Evolutionary conservation across 2,797 vertebrate species (phyloP).

Genomic region (Kryptolebias ocellatus): DNA sequence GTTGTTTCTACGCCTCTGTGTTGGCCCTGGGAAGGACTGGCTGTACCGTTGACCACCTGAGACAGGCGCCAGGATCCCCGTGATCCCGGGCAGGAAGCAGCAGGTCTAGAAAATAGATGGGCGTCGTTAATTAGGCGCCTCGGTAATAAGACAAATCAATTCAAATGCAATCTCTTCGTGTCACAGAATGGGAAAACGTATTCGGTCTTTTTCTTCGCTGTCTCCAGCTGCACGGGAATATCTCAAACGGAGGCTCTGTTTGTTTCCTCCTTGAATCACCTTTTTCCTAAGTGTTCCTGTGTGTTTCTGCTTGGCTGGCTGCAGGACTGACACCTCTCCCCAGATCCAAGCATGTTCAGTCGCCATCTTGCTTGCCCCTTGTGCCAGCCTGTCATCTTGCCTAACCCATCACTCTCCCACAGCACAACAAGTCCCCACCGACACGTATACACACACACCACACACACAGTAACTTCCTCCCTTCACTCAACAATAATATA

Average conservation of each 20-base stretch:
- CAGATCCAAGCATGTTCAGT: conserved; percentile 76
- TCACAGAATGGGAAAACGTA: not conserved
- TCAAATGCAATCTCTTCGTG: not conserved
- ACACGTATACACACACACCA: conserved; percentile 25
- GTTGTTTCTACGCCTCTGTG: too few species aligned
- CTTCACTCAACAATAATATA: conserved; percentile 52
- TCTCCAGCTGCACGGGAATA: conserved; percentile 43
- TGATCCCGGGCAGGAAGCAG: too few species aligned
- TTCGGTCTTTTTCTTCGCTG: conserved; percentile 7
- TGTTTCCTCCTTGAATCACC: conserved; percentile 72
- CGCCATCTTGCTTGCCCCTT: conserved; percentile 76
- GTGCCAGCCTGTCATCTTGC: conserved; percentile 78
- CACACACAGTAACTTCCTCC: conserved; percentile 42
- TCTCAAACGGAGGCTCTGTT: conserved; percentile 60
- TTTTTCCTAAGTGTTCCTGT: conserved; percentile 68
- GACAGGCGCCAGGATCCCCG: too few species aligned
- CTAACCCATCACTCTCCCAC: conserved; percentile 75
- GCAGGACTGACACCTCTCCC: conserved; percentile 80
- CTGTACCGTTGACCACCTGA: too few species aligned
- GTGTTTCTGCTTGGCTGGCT: conserved; percentile 77
- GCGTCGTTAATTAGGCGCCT: not conserved
- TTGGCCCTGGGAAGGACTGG: too few species aligned
- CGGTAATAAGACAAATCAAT: not conserved
- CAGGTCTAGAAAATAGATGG: too few species aligned
- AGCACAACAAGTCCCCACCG: conserved; percentile 72